Percentiles rank a stretch among this genome's conserved stretches.
These are phyloP conservation scores for Andrena flavipes DNA, from an alignment of 2,888 invertebrate species.

Conservation along the genomic window DNA sequence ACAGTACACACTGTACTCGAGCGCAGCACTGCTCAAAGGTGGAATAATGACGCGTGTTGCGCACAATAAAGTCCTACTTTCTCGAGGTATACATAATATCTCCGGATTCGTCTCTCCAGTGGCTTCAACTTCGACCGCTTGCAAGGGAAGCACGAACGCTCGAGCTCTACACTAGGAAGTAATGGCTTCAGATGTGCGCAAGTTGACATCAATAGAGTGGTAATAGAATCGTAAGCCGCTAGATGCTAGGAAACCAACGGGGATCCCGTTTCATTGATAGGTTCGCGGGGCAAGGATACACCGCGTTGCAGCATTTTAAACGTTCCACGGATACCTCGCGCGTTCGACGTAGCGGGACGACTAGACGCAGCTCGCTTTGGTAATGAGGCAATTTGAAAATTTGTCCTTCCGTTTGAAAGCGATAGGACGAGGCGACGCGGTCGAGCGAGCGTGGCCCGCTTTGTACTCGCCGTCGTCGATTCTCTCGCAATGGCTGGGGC, in stretches of 20 bases:
- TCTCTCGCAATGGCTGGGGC: slow-evolving; percentile 31
- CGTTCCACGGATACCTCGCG: slow-evolving; percentile 7
- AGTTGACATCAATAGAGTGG: too few relatives aligned
- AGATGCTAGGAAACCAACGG: too few relatives aligned
- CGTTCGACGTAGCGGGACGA: neutral
- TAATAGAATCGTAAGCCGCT: too few relatives aligned
- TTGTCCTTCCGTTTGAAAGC: slow-evolving; percentile 50
- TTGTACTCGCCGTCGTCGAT: slow-evolving; percentile 46
- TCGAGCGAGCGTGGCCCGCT: slow-evolving; percentile 46
- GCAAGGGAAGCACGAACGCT: too few relatives aligned
- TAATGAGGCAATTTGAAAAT: slow-evolving; percentile 55
- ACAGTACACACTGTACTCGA: neutral
- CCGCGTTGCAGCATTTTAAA: neutral
- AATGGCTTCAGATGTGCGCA: too few relatives aligned
- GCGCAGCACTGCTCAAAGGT: slow-evolving; percentile 10
- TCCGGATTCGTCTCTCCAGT: neutral
- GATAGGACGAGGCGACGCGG: slow-evolving; percentile 42
- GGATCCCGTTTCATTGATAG: too few relatives aligned
- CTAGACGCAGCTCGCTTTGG: slow-evolving; percentile 19
- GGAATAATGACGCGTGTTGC: slow-evolving; percentile 8
- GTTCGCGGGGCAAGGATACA: neutral
- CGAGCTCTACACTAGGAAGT: too few relatives aligned
- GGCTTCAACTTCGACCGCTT: too few relatives aligned
- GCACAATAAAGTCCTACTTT: slow-evolving; percentile 7
- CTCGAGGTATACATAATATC: neutral